Evolutionary conservation across 1,140 invertebrate genomes (phyloP).

Genomic region (Drosophila cardini): DNA sequence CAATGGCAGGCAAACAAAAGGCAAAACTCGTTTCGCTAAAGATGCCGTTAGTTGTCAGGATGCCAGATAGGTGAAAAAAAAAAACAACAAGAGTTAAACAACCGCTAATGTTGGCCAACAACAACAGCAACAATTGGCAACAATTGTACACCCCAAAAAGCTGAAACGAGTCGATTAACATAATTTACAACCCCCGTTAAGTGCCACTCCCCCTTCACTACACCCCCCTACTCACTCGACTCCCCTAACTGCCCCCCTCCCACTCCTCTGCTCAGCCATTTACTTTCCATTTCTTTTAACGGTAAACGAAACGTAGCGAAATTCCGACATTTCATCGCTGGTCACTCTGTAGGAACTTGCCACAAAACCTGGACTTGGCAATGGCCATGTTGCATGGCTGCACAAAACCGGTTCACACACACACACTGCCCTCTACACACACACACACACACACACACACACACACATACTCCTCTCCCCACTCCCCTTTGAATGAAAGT

Average conservation of each 20-base stretch:
- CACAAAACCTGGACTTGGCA: constrained; percentile 29
- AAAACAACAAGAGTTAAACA: constrained; percentile 27
- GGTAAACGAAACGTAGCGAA: constrained; percentile 65
- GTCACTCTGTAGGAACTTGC: constrained; percentile 9
- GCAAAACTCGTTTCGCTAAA: constrained; percentile 32
- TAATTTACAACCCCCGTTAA: constrained; percentile 64
- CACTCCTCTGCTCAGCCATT: constrained; percentile 26
- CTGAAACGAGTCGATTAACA: constrained; percentile 69
- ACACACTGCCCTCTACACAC: neutral
- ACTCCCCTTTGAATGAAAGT: constrained; percentile 68
- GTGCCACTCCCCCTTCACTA: neutral
- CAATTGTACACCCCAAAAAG: constrained; percentile 17
- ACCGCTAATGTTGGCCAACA: constrained; percentile 29
- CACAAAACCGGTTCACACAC: constrained; percentile 57
- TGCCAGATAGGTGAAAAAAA: constrained; percentile 49
- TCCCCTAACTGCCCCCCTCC: constrained; percentile 2
- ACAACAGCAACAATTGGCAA: constrained; percentile 31
- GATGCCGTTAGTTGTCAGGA: constrained; percentile 63
- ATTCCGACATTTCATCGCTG: constrained; percentile 47
- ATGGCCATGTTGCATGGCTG: constrained; percentile 51
- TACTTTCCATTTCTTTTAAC: constrained; percentile 82
- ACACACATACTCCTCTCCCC: neutral
- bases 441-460: no score
- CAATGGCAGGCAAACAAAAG: neutral
- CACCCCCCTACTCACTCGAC: neutral